These are phyloP conservation scores for Antedon mediterranea DNA, from an alignment of 53 echinoderm and acorn worm species.

Conservation along the genomic window DNA sequence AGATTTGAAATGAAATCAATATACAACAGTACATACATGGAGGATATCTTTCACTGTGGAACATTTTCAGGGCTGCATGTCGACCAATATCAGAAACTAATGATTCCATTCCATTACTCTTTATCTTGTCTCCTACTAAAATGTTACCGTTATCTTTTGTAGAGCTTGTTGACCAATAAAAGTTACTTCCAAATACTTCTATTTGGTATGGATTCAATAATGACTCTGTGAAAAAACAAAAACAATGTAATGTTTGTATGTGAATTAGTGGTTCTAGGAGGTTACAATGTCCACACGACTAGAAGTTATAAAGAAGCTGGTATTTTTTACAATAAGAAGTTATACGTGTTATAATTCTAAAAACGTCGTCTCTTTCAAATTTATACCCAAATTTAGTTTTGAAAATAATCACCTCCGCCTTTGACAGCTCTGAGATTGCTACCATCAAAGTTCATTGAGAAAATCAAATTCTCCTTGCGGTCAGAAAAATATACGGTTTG, in stretches of 20 bases:
- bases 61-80: neutral
- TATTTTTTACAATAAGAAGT: no score
- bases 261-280: no score
- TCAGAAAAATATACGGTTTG: slow-evolving; percentile 73
- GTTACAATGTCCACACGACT: no score
- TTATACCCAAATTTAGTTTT: no score
- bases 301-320: no score
- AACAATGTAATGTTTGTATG: no score
- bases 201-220: slow-evolving; percentile 24
- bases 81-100: neutral
- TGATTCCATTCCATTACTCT: neutral
- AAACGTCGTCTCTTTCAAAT: neutral
- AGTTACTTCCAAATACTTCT: slow-evolving; percentile 24
- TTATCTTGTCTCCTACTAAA: neutral
- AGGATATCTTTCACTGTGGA: neutral
- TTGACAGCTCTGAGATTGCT: slow-evolving; percentile 10
- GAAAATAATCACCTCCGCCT: neutral
- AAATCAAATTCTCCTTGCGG: slow-evolving; percentile 30
- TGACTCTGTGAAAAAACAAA: slow-evolving; percentile 10
- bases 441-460: slow-evolving; percentile 78
- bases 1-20: neutral
- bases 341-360: no score
- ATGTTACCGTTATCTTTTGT: slow-evolving; percentile 1
- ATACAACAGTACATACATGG: neutral
- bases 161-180: slow-evolving; percentile 15